Base-by-base conservation (phyloP, 2,888 invertebrate genomes). In the Tridacna gigas region DNA sequence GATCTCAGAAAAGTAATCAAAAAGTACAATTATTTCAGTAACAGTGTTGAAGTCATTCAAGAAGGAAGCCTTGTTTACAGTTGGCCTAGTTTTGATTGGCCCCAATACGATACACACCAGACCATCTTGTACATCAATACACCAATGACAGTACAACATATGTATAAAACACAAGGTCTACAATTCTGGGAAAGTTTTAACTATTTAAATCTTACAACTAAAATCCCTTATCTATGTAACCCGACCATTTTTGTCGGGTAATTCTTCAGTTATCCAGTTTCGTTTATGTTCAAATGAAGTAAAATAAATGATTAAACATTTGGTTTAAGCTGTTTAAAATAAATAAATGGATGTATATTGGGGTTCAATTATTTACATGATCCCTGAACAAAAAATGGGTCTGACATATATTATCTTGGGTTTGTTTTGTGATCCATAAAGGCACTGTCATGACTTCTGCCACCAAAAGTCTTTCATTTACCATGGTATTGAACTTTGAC, bases 161-260 rank as follows among this genome's bases (percentile, higher is more conserved):
- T 87, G 47, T 37, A 61, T 13, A 80, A 74, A 48, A 60, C 87
- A 1, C 56, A 25, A 15, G 84, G 87, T 5, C 25, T 84, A 26
- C 67, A 74, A 45, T 87, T 87, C 77, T 87, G 87, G 87, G 77
- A 77, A 13, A 79, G 83, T 56, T 87, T 73, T 56, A 79, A 84
- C 56, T 87, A 84, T 61, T 80, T 87, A 11, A 83, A 87, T 51
- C 26, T 87, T 5, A 65, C 84, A 11, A 60, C 28, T 20, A 66
- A 26, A 15, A 65, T 86, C 11, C 84, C 86, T 1, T 78, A 81
- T 47, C 51, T 71, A 4, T 87, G 87, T 69, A n/a, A 45, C 11
- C 11, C 22, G 1, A 47, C 28, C 1, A 28, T 74, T n/a, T 28
- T 65, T 18, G 48, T 78, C 18, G 78, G 78, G 28, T 61, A n/a